Percentiles rank a stretch among this genome's conserved stretches.
These are phyloP conservation scores for Oreortyx pictus DNA, from an alignment of 2,797 vertebrate species.

Conservation along the genomic window DNA sequence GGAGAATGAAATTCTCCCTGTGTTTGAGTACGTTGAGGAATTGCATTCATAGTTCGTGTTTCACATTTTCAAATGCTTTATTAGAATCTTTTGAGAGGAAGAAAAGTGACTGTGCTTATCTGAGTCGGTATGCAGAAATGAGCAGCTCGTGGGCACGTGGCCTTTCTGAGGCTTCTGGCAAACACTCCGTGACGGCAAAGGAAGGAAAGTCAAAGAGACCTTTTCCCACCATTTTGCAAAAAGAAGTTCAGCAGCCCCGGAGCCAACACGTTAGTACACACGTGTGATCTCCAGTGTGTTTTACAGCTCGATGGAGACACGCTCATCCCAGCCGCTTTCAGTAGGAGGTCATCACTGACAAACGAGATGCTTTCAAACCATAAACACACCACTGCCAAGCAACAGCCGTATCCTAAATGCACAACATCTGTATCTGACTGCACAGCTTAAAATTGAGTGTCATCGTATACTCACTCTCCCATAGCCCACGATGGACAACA, in stretches of 20 bases:
- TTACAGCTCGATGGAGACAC: neutral
- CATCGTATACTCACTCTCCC: conserved; percentile 93
- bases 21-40: neutral
- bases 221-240: neutral
- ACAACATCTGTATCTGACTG: neutral
- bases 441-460: neutral
- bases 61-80: conserved; percentile 2
- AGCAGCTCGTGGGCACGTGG: neutral
- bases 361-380: neutral
- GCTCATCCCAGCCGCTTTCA: neutral
- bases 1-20: neutral
- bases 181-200: neutral
- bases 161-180: neutral
- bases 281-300: neutral
- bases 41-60: neutral
- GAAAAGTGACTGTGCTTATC: neutral
- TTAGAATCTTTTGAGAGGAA: neutral
- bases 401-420: neutral
- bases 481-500: conserved; percentile 97
- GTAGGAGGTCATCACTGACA: neutral
- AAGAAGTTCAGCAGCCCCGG: neutral
- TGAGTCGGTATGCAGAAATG: neutral
- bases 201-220: neutral
- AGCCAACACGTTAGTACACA: neutral
- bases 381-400: neutral